Evolutionary conservation across 2,888 invertebrate species (phyloP).

Genomic region (Andrena camellia): DNA sequence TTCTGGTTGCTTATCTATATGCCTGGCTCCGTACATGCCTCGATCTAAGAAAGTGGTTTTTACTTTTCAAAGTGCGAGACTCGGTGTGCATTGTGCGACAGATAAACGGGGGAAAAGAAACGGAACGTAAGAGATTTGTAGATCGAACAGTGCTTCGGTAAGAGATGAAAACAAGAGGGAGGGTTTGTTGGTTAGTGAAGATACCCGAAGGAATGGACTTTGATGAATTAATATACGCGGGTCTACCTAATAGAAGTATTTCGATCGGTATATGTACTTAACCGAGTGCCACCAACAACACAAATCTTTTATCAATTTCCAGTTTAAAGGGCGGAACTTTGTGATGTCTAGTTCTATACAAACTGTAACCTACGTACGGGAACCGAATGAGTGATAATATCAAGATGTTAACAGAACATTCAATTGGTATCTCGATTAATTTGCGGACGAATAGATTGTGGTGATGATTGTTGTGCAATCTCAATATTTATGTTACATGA

Average conservation of each 20-base stretch:
- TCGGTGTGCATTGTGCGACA: slow-evolving; percentile 16
- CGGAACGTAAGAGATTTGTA: slow-evolving; percentile 13
- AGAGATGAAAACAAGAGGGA: slow-evolving; percentile 29
- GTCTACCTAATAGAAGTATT: slow-evolving; percentile 9
- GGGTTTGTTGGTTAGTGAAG: slow-evolving; percentile 33
- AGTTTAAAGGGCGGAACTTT: slow-evolving; percentile 12
- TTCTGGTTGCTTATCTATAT: slow-evolving; percentile 38
- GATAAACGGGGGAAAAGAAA: slow-evolving; percentile 6
- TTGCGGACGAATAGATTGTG: slow-evolving; percentile 29
- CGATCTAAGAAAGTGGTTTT: slow-evolving; percentile 25
- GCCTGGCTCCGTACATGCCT: slow-evolving; percentile 23
- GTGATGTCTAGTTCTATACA: slow-evolving; percentile 9
- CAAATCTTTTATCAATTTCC: slow-evolving; percentile 18
- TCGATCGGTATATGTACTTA: slow-evolving; percentile 22
- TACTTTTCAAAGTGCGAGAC: slow-evolving; percentile 19
- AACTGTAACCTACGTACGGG: slow-evolving; percentile 38
- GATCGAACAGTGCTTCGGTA: slow-evolving; percentile 22
- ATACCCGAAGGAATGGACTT: slow-evolving; percentile 39
- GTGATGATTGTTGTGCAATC: slow-evolving; percentile 16
- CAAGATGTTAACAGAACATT: slow-evolving; percentile 41
- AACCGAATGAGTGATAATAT: slow-evolving; percentile 18
- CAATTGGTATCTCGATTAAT: slow-evolving; percentile 32
- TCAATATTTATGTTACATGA: neutral
- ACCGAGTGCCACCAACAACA: slow-evolving; percentile 4
- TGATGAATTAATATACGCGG: slow-evolving; percentile 17